Conservation (phyloP, 1,140 invertebrate species). For the Euwallacea similis region DNA sequence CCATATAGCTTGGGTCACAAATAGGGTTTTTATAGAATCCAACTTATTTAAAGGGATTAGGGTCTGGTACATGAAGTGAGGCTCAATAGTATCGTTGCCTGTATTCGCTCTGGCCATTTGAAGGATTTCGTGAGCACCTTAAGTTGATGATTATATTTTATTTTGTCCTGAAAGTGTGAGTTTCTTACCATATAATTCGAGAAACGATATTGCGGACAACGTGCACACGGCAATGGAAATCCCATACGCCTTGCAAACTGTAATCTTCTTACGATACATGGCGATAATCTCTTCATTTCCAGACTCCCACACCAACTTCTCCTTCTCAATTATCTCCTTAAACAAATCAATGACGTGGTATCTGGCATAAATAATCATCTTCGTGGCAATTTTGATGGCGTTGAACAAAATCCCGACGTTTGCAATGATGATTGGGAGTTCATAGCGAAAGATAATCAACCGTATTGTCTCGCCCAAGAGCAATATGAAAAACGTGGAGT, state of each 20-base stretch:
- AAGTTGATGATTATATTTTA: too few relatives aligned
- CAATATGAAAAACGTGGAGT: neutral
- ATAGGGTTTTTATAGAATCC: neutral
- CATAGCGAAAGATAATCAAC: constrained; percentile 14
- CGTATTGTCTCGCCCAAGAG: constrained; percentile 13
- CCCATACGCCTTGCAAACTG: neutral
- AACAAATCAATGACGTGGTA: constrained; percentile 3
- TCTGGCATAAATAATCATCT: constrained; percentile 15
- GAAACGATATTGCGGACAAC: too few relatives aligned
- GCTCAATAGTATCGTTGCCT: constrained; percentile 1
- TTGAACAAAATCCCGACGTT: constrained; percentile 17
- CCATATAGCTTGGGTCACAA: constrained; percentile 7
- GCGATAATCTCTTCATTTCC: constrained; percentile 9
- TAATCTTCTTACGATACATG: constrained; percentile 9
- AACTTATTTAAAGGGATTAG: constrained; percentile 15
- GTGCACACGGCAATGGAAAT: too few relatives aligned
- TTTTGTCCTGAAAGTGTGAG: too few relatives aligned
- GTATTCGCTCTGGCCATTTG: too few relatives aligned
- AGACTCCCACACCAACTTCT: constrained; percentile 7
- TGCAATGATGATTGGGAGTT: constrained; percentile 10
- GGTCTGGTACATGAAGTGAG: constrained; percentile 17
- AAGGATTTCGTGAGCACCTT: too few relatives aligned
- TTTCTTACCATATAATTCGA: too few relatives aligned
- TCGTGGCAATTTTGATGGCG: constrained; percentile 15
- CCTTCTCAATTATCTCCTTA: constrained; percentile 24